Conservation (phyloP, 2,113 vertebrate genomes). For the Manacus vitellinus region DNA sequence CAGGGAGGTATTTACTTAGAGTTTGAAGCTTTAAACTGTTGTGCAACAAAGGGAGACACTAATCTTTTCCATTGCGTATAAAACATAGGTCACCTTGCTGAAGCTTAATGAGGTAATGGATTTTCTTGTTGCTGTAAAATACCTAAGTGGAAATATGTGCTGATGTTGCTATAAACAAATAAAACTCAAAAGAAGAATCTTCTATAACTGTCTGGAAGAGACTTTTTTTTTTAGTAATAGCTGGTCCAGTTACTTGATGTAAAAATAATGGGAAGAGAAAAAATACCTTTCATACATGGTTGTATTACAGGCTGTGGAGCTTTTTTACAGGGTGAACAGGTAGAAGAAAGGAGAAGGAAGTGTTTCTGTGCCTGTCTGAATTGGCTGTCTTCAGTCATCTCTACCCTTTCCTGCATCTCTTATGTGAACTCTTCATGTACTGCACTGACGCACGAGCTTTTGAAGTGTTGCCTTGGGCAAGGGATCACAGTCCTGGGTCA, state of each 20-base stretch:
- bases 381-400: neutral
- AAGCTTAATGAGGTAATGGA: slow-evolving; percentile 1
- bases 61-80: neutral
- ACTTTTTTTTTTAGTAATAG: neutral
- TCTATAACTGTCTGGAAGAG: neutral
- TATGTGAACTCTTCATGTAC: accelerated
- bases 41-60: slow-evolving; percentile 12
- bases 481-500: neutral
- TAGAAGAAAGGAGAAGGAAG: neutral
- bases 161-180: slow-evolving; percentile 43
- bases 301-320: neutral
- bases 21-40: slow-evolving; percentile 47
- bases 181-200: slow-evolving; percentile 35
- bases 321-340: neutral
- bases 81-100: slow-evolving; percentile 22
- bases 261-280: neutral
- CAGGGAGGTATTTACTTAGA: slow-evolving; percentile 24
- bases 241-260: neutral
- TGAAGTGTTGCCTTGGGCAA: neutral
- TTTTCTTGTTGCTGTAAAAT: slow-evolving; percentile 46
- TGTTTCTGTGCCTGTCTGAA: neutral
- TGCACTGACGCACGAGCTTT: accelerated
- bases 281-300: neutral
- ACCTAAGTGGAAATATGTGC: slow-evolving; percentile 5
- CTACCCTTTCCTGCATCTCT: neutral